Evolutionary conservation across 2,888 invertebrate genomes (phyloP).

Genomic region (Synanthedon myopaeformis): DNA sequence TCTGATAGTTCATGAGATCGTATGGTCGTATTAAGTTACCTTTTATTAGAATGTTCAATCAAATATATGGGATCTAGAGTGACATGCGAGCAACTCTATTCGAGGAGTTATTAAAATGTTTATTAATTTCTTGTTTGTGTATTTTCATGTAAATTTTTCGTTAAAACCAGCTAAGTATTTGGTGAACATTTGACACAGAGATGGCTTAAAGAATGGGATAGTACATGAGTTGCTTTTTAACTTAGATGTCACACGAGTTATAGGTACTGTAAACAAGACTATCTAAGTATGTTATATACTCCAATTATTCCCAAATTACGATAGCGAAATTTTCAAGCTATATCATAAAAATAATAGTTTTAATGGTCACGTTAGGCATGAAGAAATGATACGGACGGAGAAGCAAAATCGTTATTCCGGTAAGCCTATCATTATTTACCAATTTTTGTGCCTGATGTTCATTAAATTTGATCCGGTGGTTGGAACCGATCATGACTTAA

Average conservation of each 20-base stretch:
- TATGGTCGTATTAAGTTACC: constrained; percentile 26
- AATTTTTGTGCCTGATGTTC: constrained; percentile 32
- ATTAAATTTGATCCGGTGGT: constrained; percentile 44
- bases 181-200: too few species aligned
- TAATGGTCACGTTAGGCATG: neutral
- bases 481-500: constrained; percentile 51
- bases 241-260: too few species aligned
- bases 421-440: constrained; percentile 48
- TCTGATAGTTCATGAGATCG: constrained; percentile 21
- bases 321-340: neutral
- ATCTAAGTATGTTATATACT: too few species aligned
- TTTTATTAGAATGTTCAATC: neutral
- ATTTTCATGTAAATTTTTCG: too few species aligned
- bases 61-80: too few species aligned
- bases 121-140: too few species aligned
- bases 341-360: neutral
- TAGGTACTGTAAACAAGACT: too few species aligned
- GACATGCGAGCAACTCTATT: too few species aligned
- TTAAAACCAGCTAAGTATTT: too few species aligned
- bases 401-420: constrained; percentile 15
- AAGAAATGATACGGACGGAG: constrained; percentile 1
- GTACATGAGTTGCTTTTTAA: too few species aligned
- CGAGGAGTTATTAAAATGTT: neutral
- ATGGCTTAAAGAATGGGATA: too few species aligned
- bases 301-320: too few species aligned